These are phyloP conservation scores for Vespertilio murinus DNA, from an alignment of 2,797 vertebrate species.

Conservation along the genomic window DNA sequence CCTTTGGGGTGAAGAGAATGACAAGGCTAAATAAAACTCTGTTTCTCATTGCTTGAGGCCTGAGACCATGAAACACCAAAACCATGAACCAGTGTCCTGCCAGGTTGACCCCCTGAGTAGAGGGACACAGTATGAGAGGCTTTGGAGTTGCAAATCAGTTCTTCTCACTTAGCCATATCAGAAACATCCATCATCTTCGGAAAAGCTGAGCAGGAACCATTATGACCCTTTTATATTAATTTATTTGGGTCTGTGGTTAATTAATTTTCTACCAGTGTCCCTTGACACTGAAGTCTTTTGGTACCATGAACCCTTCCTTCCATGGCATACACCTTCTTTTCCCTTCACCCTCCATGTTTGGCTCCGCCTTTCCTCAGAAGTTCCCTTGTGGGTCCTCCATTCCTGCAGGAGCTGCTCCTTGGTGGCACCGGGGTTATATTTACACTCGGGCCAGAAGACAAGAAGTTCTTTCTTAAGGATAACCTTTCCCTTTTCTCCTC, in stretches of 20 bases:
- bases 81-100: background rate
- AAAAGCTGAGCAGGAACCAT: background rate
- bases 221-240: background rate
- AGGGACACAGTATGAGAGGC: background rate
- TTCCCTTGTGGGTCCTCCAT: background rate
- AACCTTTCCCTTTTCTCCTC: background rate
- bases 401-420: background rate
- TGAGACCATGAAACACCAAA: background rate
- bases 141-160: background rate
- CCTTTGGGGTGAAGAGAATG: background rate
- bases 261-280: background rate
- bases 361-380: background rate
- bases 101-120: background rate
- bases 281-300: background rate
- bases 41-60: background rate
- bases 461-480: background rate
- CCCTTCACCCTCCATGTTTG: background rate
- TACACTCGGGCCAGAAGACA: background rate
- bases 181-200: background rate
- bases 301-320: background rate
- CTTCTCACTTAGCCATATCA: background rate
- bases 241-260: background rate
- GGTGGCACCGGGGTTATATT: background rate
- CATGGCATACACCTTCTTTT: background rate
- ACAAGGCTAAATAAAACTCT: background rate